These are phyloP conservation scores for Rhyacichthys aspro DNA, from an alignment of 2,797 vertebrate species.

Conservation along the genomic window DNA sequence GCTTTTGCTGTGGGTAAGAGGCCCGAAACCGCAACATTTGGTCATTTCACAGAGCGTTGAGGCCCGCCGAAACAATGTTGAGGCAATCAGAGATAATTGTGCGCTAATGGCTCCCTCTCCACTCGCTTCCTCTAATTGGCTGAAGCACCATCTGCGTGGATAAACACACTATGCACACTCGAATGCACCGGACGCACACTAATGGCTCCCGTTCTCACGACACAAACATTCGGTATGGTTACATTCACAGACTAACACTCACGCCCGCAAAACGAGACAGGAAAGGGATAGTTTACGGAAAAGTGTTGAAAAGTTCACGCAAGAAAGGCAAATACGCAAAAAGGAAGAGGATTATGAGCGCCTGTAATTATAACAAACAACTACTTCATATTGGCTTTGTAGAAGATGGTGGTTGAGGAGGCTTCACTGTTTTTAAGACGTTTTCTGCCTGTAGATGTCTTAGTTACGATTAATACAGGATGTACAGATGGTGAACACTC, in stretches of 20 bases:
- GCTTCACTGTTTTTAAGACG: too few relatives aligned
- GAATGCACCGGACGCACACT: constrained; percentile 18
- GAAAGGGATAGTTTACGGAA: background rate
- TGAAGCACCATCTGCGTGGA: constrained; percentile 64
- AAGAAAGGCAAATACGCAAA: too few relatives aligned
- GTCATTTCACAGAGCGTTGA: constrained; percentile 76
- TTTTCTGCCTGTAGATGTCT: too few relatives aligned
- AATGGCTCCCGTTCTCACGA: constrained; percentile 6
- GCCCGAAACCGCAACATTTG: constrained; percentile 63
- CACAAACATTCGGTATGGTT: constrained; percentile 12
- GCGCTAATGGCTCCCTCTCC: constrained; percentile 76
- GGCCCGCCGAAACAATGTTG: constrained; percentile 78
- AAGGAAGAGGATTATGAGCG: too few relatives aligned
- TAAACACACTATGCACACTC: constrained; percentile 18
- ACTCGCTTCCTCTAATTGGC: constrained; percentile 76
- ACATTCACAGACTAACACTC: constrained; percentile 13
- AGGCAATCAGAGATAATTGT: constrained; percentile 79
- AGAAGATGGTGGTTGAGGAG: too few relatives aligned
- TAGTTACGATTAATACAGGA: too few relatives aligned
- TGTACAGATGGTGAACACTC: too few relatives aligned
- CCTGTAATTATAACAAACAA: too few relatives aligned
- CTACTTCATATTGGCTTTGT: too few relatives aligned
- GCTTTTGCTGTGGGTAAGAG: constrained; percentile 23
- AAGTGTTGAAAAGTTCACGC: background rate
- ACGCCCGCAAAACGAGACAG: constrained; percentile 18